Evolutionary conservation across 1,140 invertebrate species (phyloP), one percentile per base, ranked within the genome.

Genomic region (Lerema accius): DNA sequence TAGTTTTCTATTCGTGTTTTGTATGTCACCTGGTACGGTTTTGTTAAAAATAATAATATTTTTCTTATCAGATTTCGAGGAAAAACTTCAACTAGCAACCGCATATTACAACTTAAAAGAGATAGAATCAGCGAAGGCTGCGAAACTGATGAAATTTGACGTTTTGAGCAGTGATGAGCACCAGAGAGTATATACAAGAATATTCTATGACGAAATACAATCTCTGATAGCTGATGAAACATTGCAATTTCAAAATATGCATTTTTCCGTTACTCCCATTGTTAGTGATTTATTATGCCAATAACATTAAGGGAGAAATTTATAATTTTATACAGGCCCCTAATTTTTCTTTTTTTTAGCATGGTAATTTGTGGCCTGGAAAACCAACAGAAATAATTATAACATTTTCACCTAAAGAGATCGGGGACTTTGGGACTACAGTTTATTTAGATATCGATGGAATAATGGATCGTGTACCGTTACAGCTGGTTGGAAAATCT

Each of bases 401-500:
- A 66, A 83, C 76, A 50, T 90, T 90, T 75, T 53, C 67, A 17
- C 86, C 87, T 5, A 82, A 85, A 76, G 73, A 74, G 61, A 80
- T 86, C 42, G 87, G 87, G 28, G 86, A 86, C 6, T 82, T 84
- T 59, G 66, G 73, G n/a, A 67, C 78, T 1, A 73, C 59, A 10
- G 71, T 75, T 0, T 90, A 80, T 76, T 73, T 90, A 49, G 87
- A 90, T 53, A 77, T 90, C 10, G 88, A 90, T 53, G 88, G 86
- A 0, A 63, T 82, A 6, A 42, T 32, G 7, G 73, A 84, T 10
- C 74, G 87, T 16, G 40, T 86, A 9, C 80, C 84, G 9, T 61
- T 90, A 17, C 78, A 73, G 26, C 66, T 90, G 42, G 55, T 77
- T 14, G 88, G 88, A 0, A 83, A 79, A 3, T 85, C 86, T 15